These are phyloP conservation scores for Microhierax caerulescens DNA, from an alignment of 2,797 vertebrate genomes.

Conservation along the genomic window DNA sequence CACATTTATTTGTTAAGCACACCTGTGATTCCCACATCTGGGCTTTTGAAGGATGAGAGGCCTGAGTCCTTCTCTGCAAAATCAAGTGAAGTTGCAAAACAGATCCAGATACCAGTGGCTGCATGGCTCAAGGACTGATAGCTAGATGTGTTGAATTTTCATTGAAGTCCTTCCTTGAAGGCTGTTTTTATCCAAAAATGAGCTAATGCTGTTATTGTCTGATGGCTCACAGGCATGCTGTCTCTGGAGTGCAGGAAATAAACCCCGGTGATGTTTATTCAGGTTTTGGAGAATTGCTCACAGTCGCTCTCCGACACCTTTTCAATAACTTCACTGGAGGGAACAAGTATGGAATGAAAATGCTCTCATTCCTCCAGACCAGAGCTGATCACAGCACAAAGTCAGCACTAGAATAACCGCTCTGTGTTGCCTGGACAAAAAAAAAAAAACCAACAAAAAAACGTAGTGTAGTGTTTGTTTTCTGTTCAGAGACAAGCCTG, in stretches of 20 bases:
- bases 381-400: not conserved
- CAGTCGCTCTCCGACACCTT: not conserved
- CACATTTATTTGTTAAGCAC: not conserved
- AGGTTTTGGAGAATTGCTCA: not conserved
- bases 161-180: not conserved
- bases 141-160: not conserved
- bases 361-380: not conserved
- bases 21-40: slow-evolving; percentile 24
- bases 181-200: slow-evolving; percentile 12
- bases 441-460: not conserved
- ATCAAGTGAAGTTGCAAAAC: slow-evolving; percentile 20
- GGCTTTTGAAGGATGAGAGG: not conserved
- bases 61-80: not conserved
- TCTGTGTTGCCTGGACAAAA: not conserved
- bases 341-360: not conserved
- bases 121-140: not conserved
- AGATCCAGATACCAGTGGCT: slow-evolving; percentile 38
- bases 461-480: not conserved
- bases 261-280: not conserved
- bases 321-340: not conserved
- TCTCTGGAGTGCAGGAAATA: not conserved
- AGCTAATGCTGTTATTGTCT: not conserved
- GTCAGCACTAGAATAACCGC: not conserved
- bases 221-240: not conserved
- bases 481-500: not conserved